These are phyloP conservation scores for Orthochromis malagaraziensis DNA, from an alignment of 2,113 vertebrate genomes.

Conservation along the genomic window DNA sequence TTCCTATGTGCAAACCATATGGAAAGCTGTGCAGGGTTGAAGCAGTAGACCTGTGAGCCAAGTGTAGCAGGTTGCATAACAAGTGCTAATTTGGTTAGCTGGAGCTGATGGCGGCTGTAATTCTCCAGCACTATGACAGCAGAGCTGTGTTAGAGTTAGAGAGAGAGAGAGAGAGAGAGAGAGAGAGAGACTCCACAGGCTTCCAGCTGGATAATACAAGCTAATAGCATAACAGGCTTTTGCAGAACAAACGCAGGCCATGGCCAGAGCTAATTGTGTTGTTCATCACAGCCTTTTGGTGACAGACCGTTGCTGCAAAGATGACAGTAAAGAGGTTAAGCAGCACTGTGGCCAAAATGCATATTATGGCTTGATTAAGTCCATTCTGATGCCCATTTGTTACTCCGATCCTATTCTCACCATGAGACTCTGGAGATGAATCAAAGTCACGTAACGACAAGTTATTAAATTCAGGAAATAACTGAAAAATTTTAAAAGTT, in stretches of 20 bases:
- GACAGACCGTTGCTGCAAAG: background rate
- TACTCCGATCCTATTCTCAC: background rate
- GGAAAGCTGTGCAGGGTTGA: conserved; percentile 5
- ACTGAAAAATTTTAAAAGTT: background rate
- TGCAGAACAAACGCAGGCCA: background rate
- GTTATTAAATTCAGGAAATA: background rate
- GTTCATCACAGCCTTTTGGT: background rate
- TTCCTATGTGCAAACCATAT: background rate
- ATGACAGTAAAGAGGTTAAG: background rate
- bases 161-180: background rate
- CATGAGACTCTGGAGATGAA: background rate
- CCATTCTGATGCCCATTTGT: background rate
- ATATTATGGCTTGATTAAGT: background rate
- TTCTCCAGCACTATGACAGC: conserved; percentile 46
- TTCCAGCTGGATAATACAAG: conserved; percentile 31
- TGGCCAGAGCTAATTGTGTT: background rate
- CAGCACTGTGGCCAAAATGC: background rate
- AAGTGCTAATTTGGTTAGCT: conserved; percentile 64
- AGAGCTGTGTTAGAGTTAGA: background rate
- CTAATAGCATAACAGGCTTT: conserved; percentile 56
- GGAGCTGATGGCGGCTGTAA: conserved; percentile 44
- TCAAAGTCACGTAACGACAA: background rate
- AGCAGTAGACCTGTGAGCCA: conserved; percentile 24
- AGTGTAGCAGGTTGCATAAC: conserved; percentile 61
- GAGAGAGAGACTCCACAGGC: conserved; percentile 15